Base-by-base conservation (phyloP, 2,888 invertebrate species). In the Acleris holmiana region DNA sequence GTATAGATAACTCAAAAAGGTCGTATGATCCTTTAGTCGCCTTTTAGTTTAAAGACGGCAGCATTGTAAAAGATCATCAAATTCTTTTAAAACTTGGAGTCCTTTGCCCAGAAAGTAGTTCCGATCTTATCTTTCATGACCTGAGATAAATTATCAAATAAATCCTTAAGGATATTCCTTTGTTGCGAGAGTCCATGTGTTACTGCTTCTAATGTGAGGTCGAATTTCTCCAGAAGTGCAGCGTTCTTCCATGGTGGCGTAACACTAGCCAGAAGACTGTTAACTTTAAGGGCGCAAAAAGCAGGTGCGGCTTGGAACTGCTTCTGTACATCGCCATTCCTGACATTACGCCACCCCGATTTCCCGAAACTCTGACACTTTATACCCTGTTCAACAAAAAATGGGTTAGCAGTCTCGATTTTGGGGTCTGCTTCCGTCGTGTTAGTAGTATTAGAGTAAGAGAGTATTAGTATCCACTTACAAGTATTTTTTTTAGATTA, bases 301-400 rank as follows among this genome's bases (percentile, higher is more conserved):
- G 57, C 51, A n/a, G 62, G 50, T n/a, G 50, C 46, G 2, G 62
- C 62, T 29, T 62, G 56, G n/a, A 62, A n/a, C n/a, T n/a, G n/a
- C n/a, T n/a, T n/a, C n/a, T n/a, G n/a, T n/a, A n/a, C n/a, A n/a
- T n/a, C n/a, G n/a, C n/a, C n/a, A n/a, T n/a, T n/a, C n/a, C n/a
- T n/a, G n/a, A n/a, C n/a, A n/a, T n/a, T n/a, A n/a, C n/a, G n/a
- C n/a, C 49, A 7, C 29, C 29, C 29, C 19, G 29, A 29, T 23
- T 46, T 55, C 18, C 55, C 55, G 10, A 17, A 35, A 3, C 54
- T 49, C 2, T 23, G 40, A n/a, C 23, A 62, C 13, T 53, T 55
- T 2, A 56, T 46, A n/a, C 41, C 41, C 19, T 47, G 54, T 21
- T 55, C 41, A 21, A 54, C 7, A 17, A 41, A n/a, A 10, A 23